Conservation (phyloP, 92 coral and sea anemone genomes). For the Meandrina meandrites region DNA sequence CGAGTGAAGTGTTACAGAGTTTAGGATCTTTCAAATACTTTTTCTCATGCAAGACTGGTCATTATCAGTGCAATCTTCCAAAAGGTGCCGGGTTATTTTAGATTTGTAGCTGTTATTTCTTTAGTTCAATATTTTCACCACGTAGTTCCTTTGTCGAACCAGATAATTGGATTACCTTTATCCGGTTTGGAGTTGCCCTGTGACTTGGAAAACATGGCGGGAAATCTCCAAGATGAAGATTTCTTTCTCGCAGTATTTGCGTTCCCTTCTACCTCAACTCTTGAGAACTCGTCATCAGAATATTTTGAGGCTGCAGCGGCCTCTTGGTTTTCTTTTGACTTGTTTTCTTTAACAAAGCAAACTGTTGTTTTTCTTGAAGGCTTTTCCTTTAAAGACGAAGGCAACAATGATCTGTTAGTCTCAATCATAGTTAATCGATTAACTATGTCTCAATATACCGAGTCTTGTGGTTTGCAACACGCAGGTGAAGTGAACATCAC, state of each 20-base stretch:
- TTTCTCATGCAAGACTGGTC: too few relatives aligned
- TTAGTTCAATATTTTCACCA: too few relatives aligned
- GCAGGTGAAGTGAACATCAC: too few relatives aligned
- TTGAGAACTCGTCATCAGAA: constrained; percentile 7
- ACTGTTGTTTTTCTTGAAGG: constrained; percentile 7
- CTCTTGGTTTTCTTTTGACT: not conserved
- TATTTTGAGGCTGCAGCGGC: not conserved
- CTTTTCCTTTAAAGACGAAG: constrained; percentile 12
- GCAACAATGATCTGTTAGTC: not conserved
- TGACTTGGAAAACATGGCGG: constrained; percentile 48
- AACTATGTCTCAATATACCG: too few relatives aligned
- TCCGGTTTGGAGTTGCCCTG: constrained; percentile 24
- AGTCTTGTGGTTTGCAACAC: too few relatives aligned
- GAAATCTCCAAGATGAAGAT: constrained; percentile 19
- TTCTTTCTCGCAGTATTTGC: not conserved
- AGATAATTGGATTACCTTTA: constrained; percentile 14
- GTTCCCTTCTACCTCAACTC: constrained; percentile 9
- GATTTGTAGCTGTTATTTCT: too few relatives aligned
- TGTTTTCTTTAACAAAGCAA: constrained; percentile 23
- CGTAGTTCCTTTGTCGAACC: too few relatives aligned
- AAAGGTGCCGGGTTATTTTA: too few relatives aligned
- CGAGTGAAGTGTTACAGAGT: too few relatives aligned
- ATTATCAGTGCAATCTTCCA: too few relatives aligned
- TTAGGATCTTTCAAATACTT: too few relatives aligned
- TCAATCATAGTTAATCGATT: too few relatives aligned